Percentiles rank a stretch among this genome's conserved stretches.
These are phyloP conservation scores for Psettodes erumei DNA, from an alignment of 2,113 vertebrate genomes.

Conservation along the genomic window DNA sequence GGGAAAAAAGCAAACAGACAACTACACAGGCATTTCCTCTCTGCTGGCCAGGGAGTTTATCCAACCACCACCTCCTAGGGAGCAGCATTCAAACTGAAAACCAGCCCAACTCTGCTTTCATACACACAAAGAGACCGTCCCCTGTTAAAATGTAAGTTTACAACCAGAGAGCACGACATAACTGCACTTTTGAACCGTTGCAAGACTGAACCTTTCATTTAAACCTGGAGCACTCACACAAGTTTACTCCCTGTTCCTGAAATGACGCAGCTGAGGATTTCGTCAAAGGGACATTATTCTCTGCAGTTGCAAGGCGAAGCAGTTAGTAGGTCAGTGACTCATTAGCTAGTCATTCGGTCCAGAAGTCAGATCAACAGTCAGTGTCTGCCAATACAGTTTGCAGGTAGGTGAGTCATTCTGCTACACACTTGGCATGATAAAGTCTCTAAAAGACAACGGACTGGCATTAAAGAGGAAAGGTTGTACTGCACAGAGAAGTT, in stretches of 20 bases:
- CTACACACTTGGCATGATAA: not conserved
- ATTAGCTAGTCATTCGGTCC: slow-evolving; percentile 49
- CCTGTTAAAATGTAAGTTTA: slow-evolving; percentile 18
- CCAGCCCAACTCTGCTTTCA: not conserved
- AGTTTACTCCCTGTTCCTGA: slow-evolving; percentile 18
- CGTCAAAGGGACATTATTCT: slow-evolving; percentile 39
- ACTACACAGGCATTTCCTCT: slow-evolving; percentile 64
- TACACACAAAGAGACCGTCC: slow-evolving; percentile 3
- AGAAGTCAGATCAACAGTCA: slow-evolving; percentile 39
- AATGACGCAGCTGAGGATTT: slow-evolving; percentile 25
- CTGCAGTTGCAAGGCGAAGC: slow-evolving; percentile 25
- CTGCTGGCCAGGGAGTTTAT: slow-evolving; percentile 25
- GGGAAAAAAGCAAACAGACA: slow-evolving; percentile 67
- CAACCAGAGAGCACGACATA: not conserved
- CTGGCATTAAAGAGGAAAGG: not conserved
- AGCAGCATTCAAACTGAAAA: slow-evolving; percentile 38
- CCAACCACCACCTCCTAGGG: slow-evolving; percentile 28
- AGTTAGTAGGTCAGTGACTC: slow-evolving; percentile 71
- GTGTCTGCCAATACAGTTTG: slow-evolving; percentile 23
- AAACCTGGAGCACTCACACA: not conserved
- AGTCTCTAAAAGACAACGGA: not conserved
- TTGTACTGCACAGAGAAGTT: not conserved
- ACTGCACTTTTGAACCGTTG: slow-evolving; percentile 2
- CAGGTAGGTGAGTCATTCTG: slow-evolving; percentile 34
- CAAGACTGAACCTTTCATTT: not conserved